A percentile compares a stretch with the other conserved stretches of the same genome.
Evolutionary conservation across 92 coral and sea anemone genomes (phyloP).

Genomic region (Porites divaricata): DNA sequence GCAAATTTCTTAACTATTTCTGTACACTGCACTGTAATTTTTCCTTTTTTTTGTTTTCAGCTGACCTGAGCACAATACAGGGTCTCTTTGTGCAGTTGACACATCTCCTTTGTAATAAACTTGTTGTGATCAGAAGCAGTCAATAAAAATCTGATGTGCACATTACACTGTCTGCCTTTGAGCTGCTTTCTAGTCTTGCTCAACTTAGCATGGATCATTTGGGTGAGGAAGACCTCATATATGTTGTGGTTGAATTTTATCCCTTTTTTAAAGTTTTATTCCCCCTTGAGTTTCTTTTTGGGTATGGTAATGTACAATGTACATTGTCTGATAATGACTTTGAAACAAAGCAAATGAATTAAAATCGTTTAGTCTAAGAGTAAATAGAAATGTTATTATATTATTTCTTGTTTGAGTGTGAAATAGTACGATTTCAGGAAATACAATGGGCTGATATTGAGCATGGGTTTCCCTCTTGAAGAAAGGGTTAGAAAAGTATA

Average conservation of each 20-base stretch:
- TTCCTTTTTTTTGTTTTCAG: not conserved
- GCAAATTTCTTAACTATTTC: not conserved
- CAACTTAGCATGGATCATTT: slow-evolving; percentile 75
- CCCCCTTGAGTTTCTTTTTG: not conserved
- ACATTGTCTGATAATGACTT: too few species aligned
- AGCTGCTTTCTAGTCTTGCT: slow-evolving; percentile 86
- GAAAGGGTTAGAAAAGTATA: too few species aligned
- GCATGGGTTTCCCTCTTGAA: too few species aligned
- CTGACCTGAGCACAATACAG: slow-evolving; percentile 79
- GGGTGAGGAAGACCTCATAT: slow-evolving; percentile 12
- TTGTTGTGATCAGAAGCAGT: slow-evolving; percentile 92
- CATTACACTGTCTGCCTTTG: slow-evolving; percentile 91
- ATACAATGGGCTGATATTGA: too few species aligned
- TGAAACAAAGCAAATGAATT: too few species aligned
- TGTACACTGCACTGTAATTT: not conserved
- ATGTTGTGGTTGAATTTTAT: not conserved
- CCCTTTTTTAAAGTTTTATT: not conserved
- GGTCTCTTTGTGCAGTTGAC: slow-evolving; percentile 93
- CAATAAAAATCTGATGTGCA: slow-evolving; percentile 94
- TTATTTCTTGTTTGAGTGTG: too few species aligned
- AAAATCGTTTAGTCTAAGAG: too few species aligned
- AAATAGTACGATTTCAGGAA: too few species aligned
- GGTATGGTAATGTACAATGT: too few species aligned
- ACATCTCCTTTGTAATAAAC: slow-evolving; percentile 87
- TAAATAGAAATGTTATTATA: too few species aligned